Base-by-base conservation (phyloP, 2,888 invertebrate species). In the Netelia virgata region DNA sequence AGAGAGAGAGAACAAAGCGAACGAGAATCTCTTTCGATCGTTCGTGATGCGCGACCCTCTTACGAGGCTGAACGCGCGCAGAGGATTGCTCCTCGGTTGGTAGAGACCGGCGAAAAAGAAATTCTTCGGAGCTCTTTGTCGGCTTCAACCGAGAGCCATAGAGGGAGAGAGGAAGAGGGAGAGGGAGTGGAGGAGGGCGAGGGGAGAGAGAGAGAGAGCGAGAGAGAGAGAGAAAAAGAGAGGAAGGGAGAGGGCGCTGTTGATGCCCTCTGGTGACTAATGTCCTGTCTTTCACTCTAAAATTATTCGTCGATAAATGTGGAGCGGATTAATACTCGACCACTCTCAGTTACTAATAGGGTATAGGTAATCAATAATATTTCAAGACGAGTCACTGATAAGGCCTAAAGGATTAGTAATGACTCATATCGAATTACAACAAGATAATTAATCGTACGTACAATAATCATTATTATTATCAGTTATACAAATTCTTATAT, bases 11-110 rank as follows among this genome's bases (percentile, higher is more conserved):
- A 47, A 36, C 20, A 41, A 69, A 73, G 59, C 74, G 66, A 20
- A 47, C 59, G 64, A 68, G 68, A 64, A 69, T 28, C 50, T 73
- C 57, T 73, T 69, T 64, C 70, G 78, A 73, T 75, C 69, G 83
- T 83, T 75, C 70, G 75, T 57, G 83, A 82, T 82, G 82, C 74
- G 83, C 74, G 72, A 72, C 41, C 53, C 63, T 57, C 57, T 64
- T 61, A 57, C 36, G 76, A 68, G 82, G 66, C 72, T 66, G 64
- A 64, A 64, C 82, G 82, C 70, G 59, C 70, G 20, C 41, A 23
- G 14, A 75, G 55, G 53, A 76, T 77, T 55, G 76, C 68, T 23
- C 41, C 36, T 36, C 36, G 36, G 36, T 36, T 36, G 36, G 36
- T 36, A 36, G n/a, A 41, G 53, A 82, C 55, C 61, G 69, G 43